Evolutionary conservation across 2,113 vertebrate species (phyloP), one percentile per base, ranked within the genome.

Genomic region (Struthidea cinerea): DNA sequence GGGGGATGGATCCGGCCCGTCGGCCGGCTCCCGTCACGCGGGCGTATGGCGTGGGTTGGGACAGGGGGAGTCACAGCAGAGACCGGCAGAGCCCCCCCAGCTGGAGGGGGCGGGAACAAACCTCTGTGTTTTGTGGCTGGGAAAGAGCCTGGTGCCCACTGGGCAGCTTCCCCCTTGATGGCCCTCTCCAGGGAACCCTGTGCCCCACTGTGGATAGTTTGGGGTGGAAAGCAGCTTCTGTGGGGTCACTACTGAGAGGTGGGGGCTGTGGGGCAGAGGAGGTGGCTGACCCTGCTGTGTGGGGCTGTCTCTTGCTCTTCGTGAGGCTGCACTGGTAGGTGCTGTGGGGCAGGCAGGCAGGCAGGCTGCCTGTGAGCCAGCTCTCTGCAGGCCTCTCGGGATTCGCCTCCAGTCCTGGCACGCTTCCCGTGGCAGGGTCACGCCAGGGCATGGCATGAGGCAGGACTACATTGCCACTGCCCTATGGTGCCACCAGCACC

Each of bases 331-430:
- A 5, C 37, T 49, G 47, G 46, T 3, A 2, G 37, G 68, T 9
- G 24, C 52, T 1, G 3, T 41, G 57, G 71, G 67, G 57, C 42
- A 65, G 90, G 61, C 52, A 12, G 71, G 52, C 11, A 0, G 84
- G 82, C 91, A 83, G 76, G 57, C 84, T 94, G 92, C 92, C 68
- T 32, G 2, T 53, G 55, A 93, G 71, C 90, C 6, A 4, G 84
- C 52, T 90, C 52, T 87, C 93, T 3, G 1, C 13, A 13, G 88
- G 70, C 93, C 94, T 93, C 75, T 73, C 0, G 3, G 68, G 92
- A 91, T 95, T 94, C 2, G 46, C 77, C 73, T 93, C 75, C 49
- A 89, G 81, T n/a, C 24, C 87, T 95, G 95, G 95, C 94, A 77
- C 0, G 6, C 63, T 89, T 94, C 94, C 94, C 18, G 0, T 8